Percentiles rank a stretch among this genome's conserved stretches.
Evolutionary conservation across 2,797 vertebrate genomes (phyloP).

Genomic region (Anas acuta): DNA sequence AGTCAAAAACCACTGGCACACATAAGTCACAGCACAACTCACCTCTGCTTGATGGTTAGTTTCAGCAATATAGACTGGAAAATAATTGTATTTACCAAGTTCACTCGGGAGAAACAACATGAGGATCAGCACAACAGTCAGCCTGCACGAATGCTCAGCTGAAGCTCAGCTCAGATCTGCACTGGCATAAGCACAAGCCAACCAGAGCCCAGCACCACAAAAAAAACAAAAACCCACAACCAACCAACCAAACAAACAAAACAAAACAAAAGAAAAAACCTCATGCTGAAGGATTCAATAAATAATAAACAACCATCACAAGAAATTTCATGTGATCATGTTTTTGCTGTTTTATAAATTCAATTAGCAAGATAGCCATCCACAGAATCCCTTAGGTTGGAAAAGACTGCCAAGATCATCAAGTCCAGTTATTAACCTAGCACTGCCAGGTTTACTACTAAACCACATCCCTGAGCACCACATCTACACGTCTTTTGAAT

Average conservation of each 20-base stretch:
- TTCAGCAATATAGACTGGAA: neutral
- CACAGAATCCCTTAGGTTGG: no score
- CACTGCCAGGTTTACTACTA: no score
- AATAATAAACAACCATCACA: neutral
- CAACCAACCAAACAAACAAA: no score
- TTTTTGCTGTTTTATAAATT: neutral
- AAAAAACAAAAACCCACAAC: neutral
- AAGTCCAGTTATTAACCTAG: no score
- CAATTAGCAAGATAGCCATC: neutral
- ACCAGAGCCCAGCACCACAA: neutral
- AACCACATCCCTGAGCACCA: no score
- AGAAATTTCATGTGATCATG: accelerated
- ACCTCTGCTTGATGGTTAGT: neutral
- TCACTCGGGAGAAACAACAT: neutral
- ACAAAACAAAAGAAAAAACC: neutral
- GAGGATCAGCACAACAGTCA: neutral
- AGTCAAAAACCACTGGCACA: accelerated
- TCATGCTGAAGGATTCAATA: neutral
- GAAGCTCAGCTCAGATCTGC: neutral
- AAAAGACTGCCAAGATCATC: no score
- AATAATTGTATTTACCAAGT: neutral
- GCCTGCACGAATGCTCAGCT: neutral
- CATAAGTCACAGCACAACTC: neutral
- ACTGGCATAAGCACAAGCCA: neutral
- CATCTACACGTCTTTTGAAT: no score